Evolutionary conservation across 92 coral and sea anemone genomes (phyloP).

Genomic region (Zoanthus sociatus): DNA sequence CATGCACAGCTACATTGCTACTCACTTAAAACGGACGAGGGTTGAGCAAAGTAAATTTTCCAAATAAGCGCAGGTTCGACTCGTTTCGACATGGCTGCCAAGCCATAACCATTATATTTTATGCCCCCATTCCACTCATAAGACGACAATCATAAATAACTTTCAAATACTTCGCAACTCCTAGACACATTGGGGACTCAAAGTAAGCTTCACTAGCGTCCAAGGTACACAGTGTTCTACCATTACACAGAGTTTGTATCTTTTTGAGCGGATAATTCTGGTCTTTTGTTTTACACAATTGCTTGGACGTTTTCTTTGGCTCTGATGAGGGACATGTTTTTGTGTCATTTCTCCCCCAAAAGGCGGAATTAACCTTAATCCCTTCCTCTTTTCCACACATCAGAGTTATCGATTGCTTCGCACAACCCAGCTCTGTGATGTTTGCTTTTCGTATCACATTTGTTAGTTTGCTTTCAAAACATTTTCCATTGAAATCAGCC

Average conservation of each 20-base stretch:
- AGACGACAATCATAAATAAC: constrained; percentile 89
- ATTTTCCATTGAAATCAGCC: background rate
- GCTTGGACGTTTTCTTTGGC: constrained; percentile 56
- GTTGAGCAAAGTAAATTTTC: too few relatives aligned
- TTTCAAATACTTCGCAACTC: constrained; percentile 82
- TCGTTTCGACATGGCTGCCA: background rate
- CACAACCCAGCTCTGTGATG: constrained; percentile 76
- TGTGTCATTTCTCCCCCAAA: constrained; percentile 95
- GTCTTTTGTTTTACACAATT: constrained; percentile 69
- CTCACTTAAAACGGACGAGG: too few relatives aligned
- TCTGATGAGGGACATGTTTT: constrained; percentile 72
- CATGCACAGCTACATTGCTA: too few relatives aligned
- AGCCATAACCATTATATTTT: background rate
- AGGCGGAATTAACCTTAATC: constrained; percentile 85
- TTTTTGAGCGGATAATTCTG: constrained; percentile 72
- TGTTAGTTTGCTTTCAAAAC: constrained; percentile 77
- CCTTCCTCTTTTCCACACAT: constrained; percentile 80
- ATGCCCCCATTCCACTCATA: constrained; percentile 90
- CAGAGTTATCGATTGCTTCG: constrained; percentile 62
- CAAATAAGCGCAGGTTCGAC: background rate
- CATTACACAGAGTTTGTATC: constrained; percentile 74
- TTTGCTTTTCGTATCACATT: constrained; percentile 71
- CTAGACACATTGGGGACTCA: constrained; percentile 79
- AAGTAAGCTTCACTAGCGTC: constrained; percentile 81
- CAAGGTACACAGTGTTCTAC: constrained; percentile 65